A percentile compares a stretch with the other conserved stretches of the same genome.
phyloP scores from a whole-genome alignment of 2,113 vertebrate genomes.

The Aramus guarauna region DNA sequence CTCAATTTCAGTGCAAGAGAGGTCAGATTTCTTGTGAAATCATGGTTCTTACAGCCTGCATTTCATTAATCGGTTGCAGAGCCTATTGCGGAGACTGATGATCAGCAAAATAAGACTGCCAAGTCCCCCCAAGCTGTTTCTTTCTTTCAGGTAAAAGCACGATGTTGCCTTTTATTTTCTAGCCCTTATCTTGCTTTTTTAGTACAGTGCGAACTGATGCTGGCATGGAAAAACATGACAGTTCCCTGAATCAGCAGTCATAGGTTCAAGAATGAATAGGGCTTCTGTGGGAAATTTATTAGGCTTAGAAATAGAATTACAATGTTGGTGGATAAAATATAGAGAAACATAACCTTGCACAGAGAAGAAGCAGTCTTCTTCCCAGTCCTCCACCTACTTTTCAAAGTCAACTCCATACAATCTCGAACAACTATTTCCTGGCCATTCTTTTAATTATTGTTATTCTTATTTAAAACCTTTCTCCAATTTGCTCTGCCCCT shows the following conservation, averaged over 20 bases:
- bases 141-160: neutral
- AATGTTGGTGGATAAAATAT: neutral
- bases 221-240: neutral
- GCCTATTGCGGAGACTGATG: neutral
- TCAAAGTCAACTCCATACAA: neutral
- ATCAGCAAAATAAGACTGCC: neutral
- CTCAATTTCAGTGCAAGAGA: neutral
- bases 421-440: neutral
- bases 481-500: neutral
- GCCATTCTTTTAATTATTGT: neutral
- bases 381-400: neutral
- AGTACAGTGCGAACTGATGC: neutral
- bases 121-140: neutral
- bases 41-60: neutral
- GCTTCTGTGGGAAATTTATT: slow-evolving; percentile 44
- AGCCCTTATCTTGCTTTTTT: slow-evolving; percentile 19
- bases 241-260: slow-evolving; percentile 50
- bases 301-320: slow-evolving; percentile 34
- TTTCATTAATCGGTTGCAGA: neutral
- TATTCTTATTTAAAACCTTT: neutral
- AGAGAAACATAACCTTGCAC: neutral
- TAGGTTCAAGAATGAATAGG: slow-evolving; percentile 12
- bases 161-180: neutral
- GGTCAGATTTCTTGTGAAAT: neutral
- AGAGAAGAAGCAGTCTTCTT: neutral